phyloP scores from a whole-genome alignment of 2,888 invertebrate genomes.

The Acanthosepion pharaonis region DNA sequence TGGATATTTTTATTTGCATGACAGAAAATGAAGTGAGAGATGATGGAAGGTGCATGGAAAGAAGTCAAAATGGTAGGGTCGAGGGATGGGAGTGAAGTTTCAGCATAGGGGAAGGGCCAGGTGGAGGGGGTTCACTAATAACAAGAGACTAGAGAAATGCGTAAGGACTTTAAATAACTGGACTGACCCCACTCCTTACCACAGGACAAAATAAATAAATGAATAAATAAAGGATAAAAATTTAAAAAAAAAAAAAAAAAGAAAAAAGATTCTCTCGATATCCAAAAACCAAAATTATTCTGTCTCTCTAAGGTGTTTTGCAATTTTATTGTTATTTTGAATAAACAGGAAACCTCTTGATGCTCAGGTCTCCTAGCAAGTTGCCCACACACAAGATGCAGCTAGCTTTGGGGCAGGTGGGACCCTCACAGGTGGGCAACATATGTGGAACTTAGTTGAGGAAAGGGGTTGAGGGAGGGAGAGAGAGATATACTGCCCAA shows the following conservation, averaged over 20 bases:
- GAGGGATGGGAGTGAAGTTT: not conserved
- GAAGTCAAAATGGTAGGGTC: not conserved
- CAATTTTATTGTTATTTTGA: slow-evolving; percentile 9
- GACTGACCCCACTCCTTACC: not conserved
- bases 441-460: not conserved
- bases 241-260: not conserved
- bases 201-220: not conserved
- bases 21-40: not conserved
- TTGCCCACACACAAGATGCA: not conserved
- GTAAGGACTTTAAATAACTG: slow-evolving; percentile 21
- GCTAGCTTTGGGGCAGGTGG: slow-evolving; percentile 12
- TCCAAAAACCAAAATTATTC: not conserved
- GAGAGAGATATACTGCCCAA: not conserved
- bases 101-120: not conserved
- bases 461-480: not conserved
- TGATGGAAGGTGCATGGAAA: not conserved
- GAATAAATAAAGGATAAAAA: not conserved
- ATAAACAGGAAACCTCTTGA: slow-evolving; percentile 9
- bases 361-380: not conserved
- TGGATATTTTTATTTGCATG: slow-evolving; percentile 1
- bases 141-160: not conserved
- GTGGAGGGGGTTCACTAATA: not conserved
- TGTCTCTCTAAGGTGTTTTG: slow-evolving; percentile 12
- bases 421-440: not conserved
- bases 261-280: not conserved